Conservation (phyloP, 2,113 vertebrate species). For the Merops nubicus region DNA sequence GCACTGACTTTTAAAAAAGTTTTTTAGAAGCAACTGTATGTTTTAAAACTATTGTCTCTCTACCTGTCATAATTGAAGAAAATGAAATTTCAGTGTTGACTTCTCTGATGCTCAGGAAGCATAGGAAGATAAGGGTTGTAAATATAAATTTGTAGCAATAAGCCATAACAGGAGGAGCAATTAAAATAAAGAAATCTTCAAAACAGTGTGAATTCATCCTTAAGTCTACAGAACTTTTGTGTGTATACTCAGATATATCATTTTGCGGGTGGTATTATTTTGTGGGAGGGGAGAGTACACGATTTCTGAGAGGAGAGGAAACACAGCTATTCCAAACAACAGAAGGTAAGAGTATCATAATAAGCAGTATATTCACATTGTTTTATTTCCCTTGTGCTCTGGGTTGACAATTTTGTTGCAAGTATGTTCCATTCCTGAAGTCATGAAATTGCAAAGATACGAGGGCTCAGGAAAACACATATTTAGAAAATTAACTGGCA, state of each 20-base stretch:
- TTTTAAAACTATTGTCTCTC: background rate
- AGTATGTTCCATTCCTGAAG: background rate
- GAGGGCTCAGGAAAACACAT: background rate
- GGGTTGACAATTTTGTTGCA: background rate
- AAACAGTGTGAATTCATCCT: background rate
- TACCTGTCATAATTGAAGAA: background rate
- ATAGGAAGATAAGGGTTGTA: background rate
- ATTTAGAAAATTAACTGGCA: background rate
- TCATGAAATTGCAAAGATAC: background rate
- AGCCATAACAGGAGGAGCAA: rapidly evolving
- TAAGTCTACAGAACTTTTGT: background rate
- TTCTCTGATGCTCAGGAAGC: background rate
- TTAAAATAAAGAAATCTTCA: background rate
- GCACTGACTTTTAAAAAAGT: background rate
- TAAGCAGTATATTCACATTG: background rate
- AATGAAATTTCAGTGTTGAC: background rate
- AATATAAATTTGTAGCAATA: background rate
- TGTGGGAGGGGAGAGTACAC: background rate
- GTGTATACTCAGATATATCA: background rate
- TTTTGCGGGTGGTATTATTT: background rate
- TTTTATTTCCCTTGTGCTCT: background rate
- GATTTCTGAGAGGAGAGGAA: background rate
- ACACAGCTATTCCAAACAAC: background rate
- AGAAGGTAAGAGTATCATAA: background rate
- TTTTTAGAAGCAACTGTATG: too few relatives aligned